These are phyloP conservation scores for Lynx canadensis DNA, from an alignment of 2,113 vertebrate genomes.

Conservation along the genomic window DNA sequence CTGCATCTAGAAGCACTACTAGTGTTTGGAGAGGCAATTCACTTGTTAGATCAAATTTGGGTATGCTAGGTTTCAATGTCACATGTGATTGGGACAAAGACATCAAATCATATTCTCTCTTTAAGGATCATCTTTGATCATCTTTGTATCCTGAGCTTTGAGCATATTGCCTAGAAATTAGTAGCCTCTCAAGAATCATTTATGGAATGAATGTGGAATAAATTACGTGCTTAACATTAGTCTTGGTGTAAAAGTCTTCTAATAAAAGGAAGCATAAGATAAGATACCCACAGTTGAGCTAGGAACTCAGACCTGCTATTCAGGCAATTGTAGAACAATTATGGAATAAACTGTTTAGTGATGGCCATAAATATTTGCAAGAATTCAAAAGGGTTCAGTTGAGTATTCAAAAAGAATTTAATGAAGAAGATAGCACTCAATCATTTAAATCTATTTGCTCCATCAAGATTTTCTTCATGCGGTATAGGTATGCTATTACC, in stretches of 20 bases:
- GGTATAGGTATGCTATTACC: neutral
- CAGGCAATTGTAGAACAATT: neutral
- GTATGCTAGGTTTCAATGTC: constrained; percentile 53
- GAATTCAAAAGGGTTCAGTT: neutral
- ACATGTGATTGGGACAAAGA: constrained; percentile 38
- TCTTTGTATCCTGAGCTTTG: constrained; percentile 31
- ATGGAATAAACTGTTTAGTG: neutral
- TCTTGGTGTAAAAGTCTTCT: constrained; percentile 20
- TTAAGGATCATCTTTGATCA: constrained; percentile 55
- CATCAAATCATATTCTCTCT: constrained; percentile 30
- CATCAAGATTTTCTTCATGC: neutral
- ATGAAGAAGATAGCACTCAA: neutral
- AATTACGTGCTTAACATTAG: constrained; percentile 27
- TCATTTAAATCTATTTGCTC: constrained; percentile 5
- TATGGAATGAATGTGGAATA: constrained; percentile 11
- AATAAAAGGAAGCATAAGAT: constrained; percentile 29
- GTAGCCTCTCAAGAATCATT: constrained; percentile 60
- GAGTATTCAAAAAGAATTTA: neutral
- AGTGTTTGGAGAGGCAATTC: constrained; percentile 68
- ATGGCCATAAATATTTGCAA: constrained; percentile 7
- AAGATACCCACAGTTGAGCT: neutral
- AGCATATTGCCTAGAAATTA: constrained; percentile 44
- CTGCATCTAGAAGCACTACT: constrained; percentile 67
- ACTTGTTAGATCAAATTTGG: constrained; percentile 59
- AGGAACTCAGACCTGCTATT: constrained; percentile 10